Percentiles rank a stretch among this genome's conserved stretches.
Conservation (phyloP, 2,113 vertebrate genomes). For the Menura novaehollandiae region DNA sequence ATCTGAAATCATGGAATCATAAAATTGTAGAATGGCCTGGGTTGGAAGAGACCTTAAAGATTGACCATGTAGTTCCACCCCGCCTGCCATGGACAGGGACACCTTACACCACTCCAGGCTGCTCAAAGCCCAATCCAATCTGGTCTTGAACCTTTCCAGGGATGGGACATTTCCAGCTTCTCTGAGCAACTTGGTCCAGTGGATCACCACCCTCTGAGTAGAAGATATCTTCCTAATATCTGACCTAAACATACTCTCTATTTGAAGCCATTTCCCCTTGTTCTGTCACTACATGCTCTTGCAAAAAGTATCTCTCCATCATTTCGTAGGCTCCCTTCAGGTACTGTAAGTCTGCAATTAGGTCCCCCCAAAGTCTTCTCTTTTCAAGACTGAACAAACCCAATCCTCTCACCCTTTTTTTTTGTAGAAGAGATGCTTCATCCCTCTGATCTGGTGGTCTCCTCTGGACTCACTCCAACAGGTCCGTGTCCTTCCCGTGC, state of each 20-base stretch:
- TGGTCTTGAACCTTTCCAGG: background rate
- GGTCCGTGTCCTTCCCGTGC: background rate
- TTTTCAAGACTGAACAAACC: background rate
- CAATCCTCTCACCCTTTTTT: background rate
- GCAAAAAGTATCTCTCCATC: background rate
- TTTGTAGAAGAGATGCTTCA: background rate
- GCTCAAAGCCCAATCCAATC: background rate
- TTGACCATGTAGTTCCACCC: background rate
- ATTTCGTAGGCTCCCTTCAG: background rate
- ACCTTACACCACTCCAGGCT: background rate
- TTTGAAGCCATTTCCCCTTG: background rate
- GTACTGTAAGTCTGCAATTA: background rate
- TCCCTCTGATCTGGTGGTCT: background rate
- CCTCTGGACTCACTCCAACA: background rate
- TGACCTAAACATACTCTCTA: background rate
- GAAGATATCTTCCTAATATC: background rate
- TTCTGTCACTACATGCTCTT: background rate
- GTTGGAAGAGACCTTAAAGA: background rate
- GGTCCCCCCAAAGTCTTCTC: background rate
- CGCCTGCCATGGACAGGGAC: background rate
- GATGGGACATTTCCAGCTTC: too few relatives aligned
- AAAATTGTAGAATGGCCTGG: background rate
- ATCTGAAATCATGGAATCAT: background rate
- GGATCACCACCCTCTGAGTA: background rate
- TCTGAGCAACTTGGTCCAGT: background rate